Base-by-base conservation (phyloP, 2,797 vertebrate species). In the Anabacerthia variegaticeps region DNA sequence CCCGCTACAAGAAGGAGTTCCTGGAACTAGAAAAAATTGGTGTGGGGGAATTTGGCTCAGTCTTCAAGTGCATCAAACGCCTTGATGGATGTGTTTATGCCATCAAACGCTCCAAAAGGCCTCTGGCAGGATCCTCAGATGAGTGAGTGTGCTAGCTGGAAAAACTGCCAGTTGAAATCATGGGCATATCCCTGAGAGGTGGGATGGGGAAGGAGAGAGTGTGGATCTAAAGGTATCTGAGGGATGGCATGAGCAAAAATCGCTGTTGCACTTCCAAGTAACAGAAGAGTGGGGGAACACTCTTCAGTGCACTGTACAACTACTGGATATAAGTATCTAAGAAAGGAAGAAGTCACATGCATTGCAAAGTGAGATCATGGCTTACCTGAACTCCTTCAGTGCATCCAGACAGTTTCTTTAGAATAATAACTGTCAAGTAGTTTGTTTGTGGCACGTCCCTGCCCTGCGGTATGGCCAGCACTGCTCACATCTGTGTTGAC, bases 31-130 rank as follows among this genome's bases (percentile, higher is more conserved):
- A 99, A 96, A 98, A 98, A 95, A 99, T 99, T 21, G 99, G 99
- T 9, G 98, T 98, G 79, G 99, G 99, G 44, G 99, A 99, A 95
- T 99, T 99, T 96, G 99, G 99, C 67, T 98, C 98, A 0, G 99
- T 99, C 91, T 99, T 98, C 97, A 99, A 99, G 95, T 99, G 99
- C 80, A 98, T 99, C 96, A 99, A 99, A 97, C 98, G 99, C 92
- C 98, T 99, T 87, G 99, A 99, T 78, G 99, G 99, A 49, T 99
- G 99, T 89, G 96, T 99, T 95, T 99, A 99, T 30, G 99, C 99
- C 96, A 98, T 99, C 89, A 99, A 99, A 93, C 98, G 98, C 63
- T 99, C 99, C 21, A 98, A 98, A n/a, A 98, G 97, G 84, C 98
- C 99, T 61, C 97, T 99, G 30, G 98, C 98, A 51, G 99, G 98